Conservation (phyloP, 2,113 vertebrate species). For the Fulica atra region DNA sequence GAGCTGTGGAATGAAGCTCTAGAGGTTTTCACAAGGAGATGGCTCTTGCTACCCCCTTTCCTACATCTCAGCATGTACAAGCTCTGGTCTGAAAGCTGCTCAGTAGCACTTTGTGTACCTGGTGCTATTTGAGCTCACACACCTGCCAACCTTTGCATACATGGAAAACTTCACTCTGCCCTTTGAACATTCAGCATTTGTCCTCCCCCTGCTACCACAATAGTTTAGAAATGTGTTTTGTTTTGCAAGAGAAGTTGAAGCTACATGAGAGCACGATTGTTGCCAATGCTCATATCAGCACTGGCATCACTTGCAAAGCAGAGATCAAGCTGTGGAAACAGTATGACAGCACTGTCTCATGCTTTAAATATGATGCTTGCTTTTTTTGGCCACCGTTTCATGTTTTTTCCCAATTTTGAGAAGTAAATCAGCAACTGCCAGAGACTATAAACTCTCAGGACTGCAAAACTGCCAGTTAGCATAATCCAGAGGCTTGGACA, state of each 20-base stretch:
- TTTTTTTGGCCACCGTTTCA: not conserved
- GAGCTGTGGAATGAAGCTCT: not conserved
- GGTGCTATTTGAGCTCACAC: not conserved
- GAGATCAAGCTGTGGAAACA: not conserved
- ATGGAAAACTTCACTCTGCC: not conserved
- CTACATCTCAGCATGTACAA: not conserved
- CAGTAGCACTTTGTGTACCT: not conserved
- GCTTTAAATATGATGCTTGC: not conserved
- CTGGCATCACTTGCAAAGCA: not conserved
- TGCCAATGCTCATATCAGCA: not conserved
- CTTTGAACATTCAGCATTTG: not conserved
- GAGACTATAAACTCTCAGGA: not conserved
- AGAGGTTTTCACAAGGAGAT: not conserved
- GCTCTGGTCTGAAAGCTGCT: not conserved
- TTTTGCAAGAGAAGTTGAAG: not conserved
- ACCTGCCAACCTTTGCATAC: not conserved
- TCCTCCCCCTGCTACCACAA: not conserved
- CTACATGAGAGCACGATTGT: not conserved
- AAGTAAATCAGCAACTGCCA: not conserved
- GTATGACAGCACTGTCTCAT: not conserved
- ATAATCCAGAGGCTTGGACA: not conserved
- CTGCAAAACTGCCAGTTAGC: not conserved
- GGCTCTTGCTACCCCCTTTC: not conserved
- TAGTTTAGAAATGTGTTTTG: not conserved
- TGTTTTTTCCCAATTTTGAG: not conserved